Conservation (phyloP, 2,113 vertebrate genomes). For the Cryptomyrus ogoouensis region DNA sequence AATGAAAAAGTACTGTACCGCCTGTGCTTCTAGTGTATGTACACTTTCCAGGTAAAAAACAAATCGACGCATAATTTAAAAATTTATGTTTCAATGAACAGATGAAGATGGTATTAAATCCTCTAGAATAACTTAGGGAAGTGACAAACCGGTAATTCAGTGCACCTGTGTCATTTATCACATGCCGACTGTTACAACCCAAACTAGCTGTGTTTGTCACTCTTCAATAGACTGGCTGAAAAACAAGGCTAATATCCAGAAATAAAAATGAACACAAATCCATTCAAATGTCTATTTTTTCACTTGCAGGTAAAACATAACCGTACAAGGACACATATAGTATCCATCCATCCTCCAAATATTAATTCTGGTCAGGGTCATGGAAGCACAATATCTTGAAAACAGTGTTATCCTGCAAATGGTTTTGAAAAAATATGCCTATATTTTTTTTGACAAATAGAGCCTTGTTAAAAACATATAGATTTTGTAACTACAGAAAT, state of each 20-base stretch:
- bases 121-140: not conserved
- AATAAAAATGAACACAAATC: not conserved
- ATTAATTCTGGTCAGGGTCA: not conserved
- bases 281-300: not conserved
- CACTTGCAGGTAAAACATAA: not conserved
- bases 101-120: not conserved
- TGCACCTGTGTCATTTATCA: not conserved
- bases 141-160: not conserved
- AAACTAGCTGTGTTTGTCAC: not conserved
- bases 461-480: not conserved
- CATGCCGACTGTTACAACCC: not conserved
- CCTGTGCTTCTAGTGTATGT: not conserved
- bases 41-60: not conserved
- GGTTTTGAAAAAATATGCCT: not conserved
- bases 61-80: not conserved
- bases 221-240: not conserved
- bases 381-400: not conserved
- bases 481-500: not conserved
- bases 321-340: not conserved
- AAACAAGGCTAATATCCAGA: not conserved
- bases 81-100: not conserved
- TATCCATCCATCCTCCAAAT: not conserved
- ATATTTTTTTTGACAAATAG: not conserved
- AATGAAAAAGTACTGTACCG: not conserved
- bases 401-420: not conserved